Evolutionary conservation across 2,888 invertebrate species (phyloP).

Genomic region (Mimumesa dahlbomi): DNA sequence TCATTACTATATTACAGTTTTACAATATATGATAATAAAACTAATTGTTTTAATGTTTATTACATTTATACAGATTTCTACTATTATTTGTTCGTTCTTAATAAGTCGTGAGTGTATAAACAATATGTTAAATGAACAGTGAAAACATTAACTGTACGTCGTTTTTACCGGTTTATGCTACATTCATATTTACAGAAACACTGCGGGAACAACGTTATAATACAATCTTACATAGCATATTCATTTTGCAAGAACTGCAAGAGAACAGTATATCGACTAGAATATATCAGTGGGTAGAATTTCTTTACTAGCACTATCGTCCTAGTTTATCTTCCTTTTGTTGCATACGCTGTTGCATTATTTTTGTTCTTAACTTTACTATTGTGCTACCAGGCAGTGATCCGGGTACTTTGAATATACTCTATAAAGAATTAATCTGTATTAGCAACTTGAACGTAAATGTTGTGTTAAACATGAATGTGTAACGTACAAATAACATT

Average conservation of each 20-base stretch:
- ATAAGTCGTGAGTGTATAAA: constrained; percentile 36
- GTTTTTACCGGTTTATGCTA: constrained; percentile 20
- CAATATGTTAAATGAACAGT: constrained; percentile 37
- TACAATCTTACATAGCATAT: constrained; percentile 52
- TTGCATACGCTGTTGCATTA: constrained; percentile 82
- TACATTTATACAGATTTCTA: not conserved
- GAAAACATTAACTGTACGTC: constrained; percentile 17
- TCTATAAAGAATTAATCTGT: constrained; percentile 81
- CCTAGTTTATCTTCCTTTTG: constrained; percentile 76
- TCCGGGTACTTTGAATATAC: constrained; percentile 91
- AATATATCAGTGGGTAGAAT: constrained; percentile 55
- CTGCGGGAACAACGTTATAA: constrained; percentile 44
- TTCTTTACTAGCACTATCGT: constrained; percentile 69
- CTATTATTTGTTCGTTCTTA: constrained; percentile 12
- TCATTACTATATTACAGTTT: not conserved
- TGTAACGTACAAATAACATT: too few relatives aligned
- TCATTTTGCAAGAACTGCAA: constrained; percentile 40
- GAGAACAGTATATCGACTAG: constrained; percentile 69
- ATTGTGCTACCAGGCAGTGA: constrained; percentile 87
- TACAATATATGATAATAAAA: constrained; percentile 9
- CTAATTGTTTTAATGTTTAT: constrained; percentile 5
- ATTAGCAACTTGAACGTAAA: too few relatives aligned
- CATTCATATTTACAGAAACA: constrained; percentile 47
- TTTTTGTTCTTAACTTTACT: constrained; percentile 83
- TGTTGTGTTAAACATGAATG: too few relatives aligned